Base-by-base conservation (phyloP, 2,888 invertebrate species). In the Mythimna pallens region DNA sequence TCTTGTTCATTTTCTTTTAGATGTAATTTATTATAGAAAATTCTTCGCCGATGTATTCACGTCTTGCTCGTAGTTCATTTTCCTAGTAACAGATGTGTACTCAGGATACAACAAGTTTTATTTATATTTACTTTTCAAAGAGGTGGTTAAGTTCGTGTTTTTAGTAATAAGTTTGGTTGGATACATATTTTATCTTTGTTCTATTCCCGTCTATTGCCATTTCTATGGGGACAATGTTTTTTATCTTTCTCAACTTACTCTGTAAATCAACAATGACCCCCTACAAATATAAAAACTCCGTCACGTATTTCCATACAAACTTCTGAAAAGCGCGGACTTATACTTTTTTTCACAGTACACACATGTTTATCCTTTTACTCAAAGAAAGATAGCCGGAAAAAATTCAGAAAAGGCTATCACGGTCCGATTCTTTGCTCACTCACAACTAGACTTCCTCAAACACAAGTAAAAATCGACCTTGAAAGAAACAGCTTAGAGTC, bases 321-420 rank as follows among this genome's bases (percentile, higher is more conserved):
- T 70, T 59, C 62, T n/a, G 61, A 76, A 78, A 75, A 70, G 68
- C 36, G 75, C 43, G 34, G 47, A 77, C 54, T 78, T 73, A 78
- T 76, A 78, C 64, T 72, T 70, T 73, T 73, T 76, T 80, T 72
- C 76, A 65, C 73, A 78, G 87, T 86, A 90, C 89, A 90, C 90
- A 91, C 90, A 90, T 92, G 90, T 92, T 91, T 92, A 93, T 93
- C 90, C 88, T 88, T 90, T 93, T 89, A 90, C 89, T 89, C 89
- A 89, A 91, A 91, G 92, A 93, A 92, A 92, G 91, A 93, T 92
- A 93, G 89, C 91, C 91, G 92, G 91, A 92, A 94, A 92, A 93
- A 93, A 92, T 91, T 89, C 89, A 88, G 90, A 91, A 93, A 90
- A 89, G 90, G 89, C 93, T 91, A 93, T 93, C 92, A 90, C 88